Evolutionary conservation across 2,797 vertebrate genomes (phyloP).

Genomic region (Adrianichthys oophorus): DNA sequence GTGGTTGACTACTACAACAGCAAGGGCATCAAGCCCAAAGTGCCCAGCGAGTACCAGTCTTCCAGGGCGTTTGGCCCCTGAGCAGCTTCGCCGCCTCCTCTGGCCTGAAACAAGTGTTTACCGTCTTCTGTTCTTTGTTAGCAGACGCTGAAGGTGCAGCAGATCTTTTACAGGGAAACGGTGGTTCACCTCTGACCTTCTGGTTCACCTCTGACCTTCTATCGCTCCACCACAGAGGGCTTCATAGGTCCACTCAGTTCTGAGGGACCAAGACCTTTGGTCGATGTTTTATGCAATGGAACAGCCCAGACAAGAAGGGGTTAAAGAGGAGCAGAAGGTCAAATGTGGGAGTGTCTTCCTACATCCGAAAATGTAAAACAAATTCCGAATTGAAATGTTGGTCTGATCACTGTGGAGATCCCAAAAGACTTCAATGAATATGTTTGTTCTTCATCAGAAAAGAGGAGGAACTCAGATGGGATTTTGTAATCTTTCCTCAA

Average conservation of each 20-base stretch:
- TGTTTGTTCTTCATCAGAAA: no score
- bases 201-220: neutral
- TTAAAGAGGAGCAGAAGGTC: no score
- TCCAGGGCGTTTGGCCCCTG: slow-evolving; percentile 91
- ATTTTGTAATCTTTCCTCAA: no score
- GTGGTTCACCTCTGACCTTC: neutral
- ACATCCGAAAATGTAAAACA: no score
- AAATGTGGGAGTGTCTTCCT: no score
- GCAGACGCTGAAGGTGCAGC: slow-evolving; percentile 48
- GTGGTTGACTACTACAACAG: slow-evolving; percentile 99
- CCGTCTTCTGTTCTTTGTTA: slow-evolving; percentile 51
- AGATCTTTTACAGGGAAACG: slow-evolving; percentile 6
- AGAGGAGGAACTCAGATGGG: no score
- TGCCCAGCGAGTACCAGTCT: slow-evolving; percentile 88
- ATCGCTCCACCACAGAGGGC: neutral
- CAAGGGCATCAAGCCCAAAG: slow-evolving; percentile 95
- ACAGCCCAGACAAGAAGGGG: no score
- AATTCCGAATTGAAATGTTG: no score
- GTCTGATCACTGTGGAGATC: no score
- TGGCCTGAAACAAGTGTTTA: slow-evolving; percentile 77
- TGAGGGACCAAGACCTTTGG: neutral
- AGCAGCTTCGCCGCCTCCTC: slow-evolving; percentile 57
- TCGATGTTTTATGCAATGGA: neutral
- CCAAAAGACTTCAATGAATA: no score
- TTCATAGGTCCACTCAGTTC: neutral